Evolutionary conservation across 2,888 invertebrate species (phyloP).

Genomic region (Acanthosepion pharaonis): DNA sequence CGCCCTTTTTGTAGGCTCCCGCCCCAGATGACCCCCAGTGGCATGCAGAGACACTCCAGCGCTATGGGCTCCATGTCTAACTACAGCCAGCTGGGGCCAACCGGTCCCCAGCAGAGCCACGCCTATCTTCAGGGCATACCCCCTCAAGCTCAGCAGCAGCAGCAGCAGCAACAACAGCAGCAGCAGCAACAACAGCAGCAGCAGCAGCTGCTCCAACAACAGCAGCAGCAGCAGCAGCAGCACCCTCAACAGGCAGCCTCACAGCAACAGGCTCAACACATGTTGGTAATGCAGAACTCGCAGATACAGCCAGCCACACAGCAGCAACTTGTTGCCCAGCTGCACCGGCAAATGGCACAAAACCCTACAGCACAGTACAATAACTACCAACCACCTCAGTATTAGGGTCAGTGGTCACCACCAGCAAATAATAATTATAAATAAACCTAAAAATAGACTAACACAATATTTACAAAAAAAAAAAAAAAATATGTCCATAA

Average conservation of each 20-base stretch:
- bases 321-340: slow-evolving; percentile 68
- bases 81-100: slow-evolving; percentile 68
- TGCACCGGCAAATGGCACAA: slow-evolving; percentile 62
- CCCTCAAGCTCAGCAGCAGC: slow-evolving; percentile 64
- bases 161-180: slow-evolving; percentile 54
- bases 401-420: slow-evolving; percentile 47
- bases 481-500: not conserved
- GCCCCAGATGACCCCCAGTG: slow-evolving; percentile 50
- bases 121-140: slow-evolving; percentile 60
- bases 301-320: slow-evolving; percentile 75
- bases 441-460: not conserved
- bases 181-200: slow-evolving; percentile 57
- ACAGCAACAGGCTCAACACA: slow-evolving; percentile 51
- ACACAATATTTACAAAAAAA: not conserved
- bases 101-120: slow-evolving; percentile 53
- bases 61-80: slow-evolving; percentile 57
- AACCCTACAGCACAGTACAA: slow-evolving; percentile 53
- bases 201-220: slow-evolving; percentile 53
- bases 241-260: slow-evolving; percentile 50
- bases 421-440: not conserved
- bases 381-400: slow-evolving; percentile 56
- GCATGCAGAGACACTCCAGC: slow-evolving; percentile 52
- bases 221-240: slow-evolving; percentile 51
- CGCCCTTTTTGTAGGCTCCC: slow-evolving; percentile 54
- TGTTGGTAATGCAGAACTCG: slow-evolving; percentile 72